A percentile compares a stretch with the other conserved stretches of the same genome.
phyloP scores from a whole-genome alignment of 2,888 invertebrate species.

The Ischnura elegans region DNA sequence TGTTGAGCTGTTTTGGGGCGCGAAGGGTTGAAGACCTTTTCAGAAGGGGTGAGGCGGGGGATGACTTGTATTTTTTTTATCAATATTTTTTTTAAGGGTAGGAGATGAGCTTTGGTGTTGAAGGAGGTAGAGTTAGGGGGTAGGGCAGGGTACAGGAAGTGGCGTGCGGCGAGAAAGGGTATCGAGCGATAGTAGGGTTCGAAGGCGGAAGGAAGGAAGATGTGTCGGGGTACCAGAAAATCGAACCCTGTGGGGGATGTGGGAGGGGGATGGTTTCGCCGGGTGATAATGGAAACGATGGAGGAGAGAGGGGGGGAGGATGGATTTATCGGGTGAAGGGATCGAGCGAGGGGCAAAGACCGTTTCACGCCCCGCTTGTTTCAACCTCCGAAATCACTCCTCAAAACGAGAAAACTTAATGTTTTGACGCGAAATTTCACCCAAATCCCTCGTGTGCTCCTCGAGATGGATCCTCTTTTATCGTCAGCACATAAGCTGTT shows the following conservation, averaged over 20 bases:
- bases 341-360: not conserved
- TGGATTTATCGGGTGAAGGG: not conserved
- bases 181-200: not conserved
- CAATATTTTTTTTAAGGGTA: no score
- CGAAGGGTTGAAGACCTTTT: slow-evolving; percentile 3
- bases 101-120: not conserved
- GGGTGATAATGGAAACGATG: not conserved
- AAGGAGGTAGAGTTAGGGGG: not conserved
- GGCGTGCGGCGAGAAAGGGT: not conserved
- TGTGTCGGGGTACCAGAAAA: not conserved
- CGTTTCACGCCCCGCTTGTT: no score
- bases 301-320: not conserved
- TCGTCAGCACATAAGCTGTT: no score
- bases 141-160: not conserved
- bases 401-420: no score
- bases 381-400: no score
- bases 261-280: not conserved
- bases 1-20: not conserved
- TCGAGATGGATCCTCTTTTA: no score
- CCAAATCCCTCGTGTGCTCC: no score
- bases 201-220: not conserved
- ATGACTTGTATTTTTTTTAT: not conserved
- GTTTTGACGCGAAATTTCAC: no score
- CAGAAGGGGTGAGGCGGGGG: not conserved
- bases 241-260: not conserved